Conservation (phyloP, 2,113 vertebrate species). For the Raja brachyura region DNA sequence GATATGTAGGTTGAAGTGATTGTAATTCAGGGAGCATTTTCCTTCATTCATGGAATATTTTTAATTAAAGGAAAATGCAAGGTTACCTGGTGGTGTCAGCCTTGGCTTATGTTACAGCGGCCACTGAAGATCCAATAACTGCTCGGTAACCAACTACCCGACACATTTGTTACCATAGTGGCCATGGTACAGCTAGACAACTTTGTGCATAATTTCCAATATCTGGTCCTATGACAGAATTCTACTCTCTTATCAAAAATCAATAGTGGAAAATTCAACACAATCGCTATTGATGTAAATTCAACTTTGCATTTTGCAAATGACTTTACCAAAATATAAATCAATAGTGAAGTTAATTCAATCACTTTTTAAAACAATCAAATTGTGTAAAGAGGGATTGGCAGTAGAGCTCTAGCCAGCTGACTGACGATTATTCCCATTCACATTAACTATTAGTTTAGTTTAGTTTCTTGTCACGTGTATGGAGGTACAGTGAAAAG, state of each 20-base stretch:
- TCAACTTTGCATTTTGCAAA: neutral
- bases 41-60: neutral
- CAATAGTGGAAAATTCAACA: neutral
- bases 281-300: neutral
- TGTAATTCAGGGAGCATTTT: neutral
- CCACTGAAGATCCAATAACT: neutral
- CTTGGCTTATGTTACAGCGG: neutral
- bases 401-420: neutral
- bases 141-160: neutral
- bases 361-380: neutral
- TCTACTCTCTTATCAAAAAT: neutral
- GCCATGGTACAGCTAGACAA: neutral
- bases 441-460: no score
- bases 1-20: no score
- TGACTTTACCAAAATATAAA: neutral
- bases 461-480: no score
- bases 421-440: neutral
- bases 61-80: neutral
- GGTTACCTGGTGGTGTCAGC: neutral
- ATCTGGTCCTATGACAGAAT: neutral
- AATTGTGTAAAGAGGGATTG: neutral
- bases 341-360: neutral
- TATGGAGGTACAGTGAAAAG: no score
- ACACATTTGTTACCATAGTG: neutral
- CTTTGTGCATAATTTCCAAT: neutral